Conservation (phyloP, 92 coral and sea anemone species). For the Paragorgia papillata region DNA sequence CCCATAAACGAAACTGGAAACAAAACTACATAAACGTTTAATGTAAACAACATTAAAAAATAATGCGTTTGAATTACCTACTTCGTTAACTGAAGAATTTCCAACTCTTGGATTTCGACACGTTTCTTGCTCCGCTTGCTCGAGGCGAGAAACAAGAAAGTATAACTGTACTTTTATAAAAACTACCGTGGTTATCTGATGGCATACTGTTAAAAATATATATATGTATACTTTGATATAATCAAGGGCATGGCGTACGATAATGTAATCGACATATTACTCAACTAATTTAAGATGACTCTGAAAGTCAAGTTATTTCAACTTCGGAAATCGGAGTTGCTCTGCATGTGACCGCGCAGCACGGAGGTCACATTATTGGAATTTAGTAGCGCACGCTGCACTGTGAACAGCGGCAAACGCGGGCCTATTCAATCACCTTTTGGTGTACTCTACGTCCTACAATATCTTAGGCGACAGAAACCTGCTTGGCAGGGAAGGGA, state of each 20-base stretch:
- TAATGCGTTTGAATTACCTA: constrained; percentile 34
- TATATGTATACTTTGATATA: constrained; percentile 47
- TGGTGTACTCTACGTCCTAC: constrained; percentile 51
- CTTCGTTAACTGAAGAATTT: constrained; percentile 23
- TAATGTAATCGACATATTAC: constrained; percentile 27
- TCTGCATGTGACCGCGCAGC: background rate
- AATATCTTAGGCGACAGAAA: constrained; percentile 42
- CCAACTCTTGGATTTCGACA: background rate
- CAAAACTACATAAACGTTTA: constrained; percentile 38
- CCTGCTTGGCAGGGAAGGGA: constrained; percentile 47
- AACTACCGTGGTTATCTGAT: constrained; percentile 23
- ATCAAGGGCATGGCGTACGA: constrained; percentile 44
- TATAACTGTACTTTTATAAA: background rate
- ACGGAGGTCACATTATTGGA: background rate
- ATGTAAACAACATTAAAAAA: constrained; percentile 37
- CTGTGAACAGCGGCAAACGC: constrained; percentile 2
- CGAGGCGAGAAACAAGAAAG: background rate
- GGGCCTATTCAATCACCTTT: constrained; percentile 26
- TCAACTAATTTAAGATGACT: background rate
- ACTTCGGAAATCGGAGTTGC: background rate
- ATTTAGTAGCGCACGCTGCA: background rate
- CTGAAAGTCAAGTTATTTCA: constrained; percentile 13
- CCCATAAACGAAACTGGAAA: constrained; percentile 3
- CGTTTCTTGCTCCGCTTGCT: background rate
- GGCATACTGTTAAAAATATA: constrained; percentile 37